A percentile compares a stretch with the other conserved stretches of the same genome.
Evolutionary conservation across 2,797 vertebrate genomes (phyloP).

Genomic region (Hyperoplus immaculatus): DNA sequence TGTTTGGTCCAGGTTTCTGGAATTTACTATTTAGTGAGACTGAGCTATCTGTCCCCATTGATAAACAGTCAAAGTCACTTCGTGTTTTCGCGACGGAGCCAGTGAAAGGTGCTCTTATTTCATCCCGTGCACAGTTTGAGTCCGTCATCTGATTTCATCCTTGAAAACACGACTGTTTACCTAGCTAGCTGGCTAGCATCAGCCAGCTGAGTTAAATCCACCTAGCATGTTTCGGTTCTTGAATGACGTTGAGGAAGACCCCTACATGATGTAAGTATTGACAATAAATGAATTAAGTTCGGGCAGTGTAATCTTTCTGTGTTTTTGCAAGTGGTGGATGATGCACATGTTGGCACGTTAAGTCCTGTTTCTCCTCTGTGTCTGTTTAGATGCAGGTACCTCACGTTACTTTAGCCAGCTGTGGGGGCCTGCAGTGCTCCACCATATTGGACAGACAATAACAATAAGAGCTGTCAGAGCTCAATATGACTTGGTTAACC

Average conservation of each 20-base stretch:
- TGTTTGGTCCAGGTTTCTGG: conserved; percentile 80
- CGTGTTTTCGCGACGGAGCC: conserved; percentile 4
- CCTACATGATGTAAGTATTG: conserved; percentile 88
- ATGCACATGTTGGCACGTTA: not conserved
- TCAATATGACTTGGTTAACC: conserved; percentile 23
- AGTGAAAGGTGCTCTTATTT: conserved; percentile 12
- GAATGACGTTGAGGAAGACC: conserved; percentile 88
- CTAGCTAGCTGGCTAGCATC: conserved; percentile 82
- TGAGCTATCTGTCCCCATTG: conserved; percentile 8
- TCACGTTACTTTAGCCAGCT: conserved; percentile 70
- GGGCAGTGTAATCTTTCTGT: accelerated
- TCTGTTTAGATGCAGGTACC: conserved; percentile 52
- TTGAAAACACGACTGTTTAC: conserved; percentile 74
- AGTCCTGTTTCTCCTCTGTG: conserved; percentile 18
- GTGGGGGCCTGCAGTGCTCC: conserved; percentile 76
- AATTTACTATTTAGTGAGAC: conserved; percentile 63
- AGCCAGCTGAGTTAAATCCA: conserved; percentile 81
- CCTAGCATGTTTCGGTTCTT: conserved; percentile 88
- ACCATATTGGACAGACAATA: conserved; percentile 77
- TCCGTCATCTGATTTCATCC: conserved; percentile 51
- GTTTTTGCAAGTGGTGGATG: not conserved
- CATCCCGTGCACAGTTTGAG: conserved; percentile 27
- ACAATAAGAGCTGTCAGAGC: conserved; percentile 60
- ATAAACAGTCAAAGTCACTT: not conserved
- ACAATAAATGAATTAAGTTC: not conserved